Percentiles rank a stretch among this genome's conserved stretches.
Evolutionary conservation across 2,888 invertebrate genomes (phyloP).

Genomic region (Drosophila peninsularis): DNA sequence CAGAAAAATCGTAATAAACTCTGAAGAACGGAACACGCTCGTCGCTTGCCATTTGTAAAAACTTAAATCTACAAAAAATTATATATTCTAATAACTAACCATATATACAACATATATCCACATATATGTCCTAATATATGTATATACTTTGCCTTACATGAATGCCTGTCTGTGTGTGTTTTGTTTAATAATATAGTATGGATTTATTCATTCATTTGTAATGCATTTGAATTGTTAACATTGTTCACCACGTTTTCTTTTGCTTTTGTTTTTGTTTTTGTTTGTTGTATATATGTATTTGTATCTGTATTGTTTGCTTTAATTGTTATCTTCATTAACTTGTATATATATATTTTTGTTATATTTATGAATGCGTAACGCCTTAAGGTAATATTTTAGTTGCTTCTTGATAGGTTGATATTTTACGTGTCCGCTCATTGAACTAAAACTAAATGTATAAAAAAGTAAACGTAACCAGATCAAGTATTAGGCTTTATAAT

Average conservation of each 20-base stretch:
- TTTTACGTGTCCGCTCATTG: conserved; percentile 33
- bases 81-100: conserved; percentile 75
- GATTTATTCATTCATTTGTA: conserved; percentile 64
- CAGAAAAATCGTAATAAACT: conserved; percentile 51
- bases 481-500: conserved; percentile 29
- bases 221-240: conserved; percentile 79
- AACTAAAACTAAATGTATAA: conserved; percentile 18
- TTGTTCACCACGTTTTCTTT: conserved; percentile 75
- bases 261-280: conserved; percentile 2
- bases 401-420: conserved; percentile 68
- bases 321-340: conserved; percentile 45
- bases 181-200: conserved; percentile 64
- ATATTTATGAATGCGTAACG: conserved; percentile 71
- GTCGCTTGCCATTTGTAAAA: conserved; percentile 63
- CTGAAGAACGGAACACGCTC: conserved; percentile 55
- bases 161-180: conserved; percentile 44
- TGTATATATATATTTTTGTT: conserved; percentile 39
- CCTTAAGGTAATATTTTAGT: conserved; percentile 77
- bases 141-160: conserved; percentile 51
- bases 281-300: conserved; percentile 40
- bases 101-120: conserved; percentile 60
- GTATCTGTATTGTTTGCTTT: conserved; percentile 56
- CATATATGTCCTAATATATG: conserved; percentile 33
- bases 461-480: conserved; percentile 22
- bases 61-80: conserved; percentile 76